Evolutionary conservation across 2,888 invertebrate species (phyloP), one percentile per base, ranked within the genome.

Genomic region (Bhutanitis thaidina): DNA sequence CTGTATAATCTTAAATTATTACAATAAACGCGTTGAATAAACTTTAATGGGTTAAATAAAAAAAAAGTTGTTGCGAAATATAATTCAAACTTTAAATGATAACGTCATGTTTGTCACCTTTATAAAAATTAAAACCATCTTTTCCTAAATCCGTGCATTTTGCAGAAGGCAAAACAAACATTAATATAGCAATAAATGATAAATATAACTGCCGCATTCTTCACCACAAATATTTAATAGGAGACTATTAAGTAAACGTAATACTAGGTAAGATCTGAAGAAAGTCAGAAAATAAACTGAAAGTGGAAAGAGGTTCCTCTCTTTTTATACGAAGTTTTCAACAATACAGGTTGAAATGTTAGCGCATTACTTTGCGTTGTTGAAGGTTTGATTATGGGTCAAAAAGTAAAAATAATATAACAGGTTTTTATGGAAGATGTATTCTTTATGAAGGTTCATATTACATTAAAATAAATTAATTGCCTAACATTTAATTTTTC

Each of bases 51-150:
- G n/a, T n/a, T n/a, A n/a, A n/a, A n/a, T n/a, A n/a, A n/a, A n/a
- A n/a, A n/a, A n/a, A n/a, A n/a, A n/a, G n/a, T n/a, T n/a, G n/a
- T n/a, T n/a, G n/a, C n/a, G n/a, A n/a, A n/a, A n/a, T n/a, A n/a
- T n/a, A n/a, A n/a, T n/a, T 20, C 20, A 20, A 3, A 5, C 20
- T 20, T 3, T 20, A 43, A 34, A 29, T 2, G 3, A 46, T 9
- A 9, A n/a, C 2, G 3, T 7, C n/a, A n/a, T n/a, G n/a, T n/a
- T n/a, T n/a, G 3, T n/a, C 3, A 87, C 88, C 88, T 85, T 88
- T 88, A 61, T 87, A 87, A 60, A 77, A 83, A 70, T 87, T 88
- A 67, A 86, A 85, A 54, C 84, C 87, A 54, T 86, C 85, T 58
- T 78, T 84, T 35, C 78, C 79, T 38, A 76, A 59, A 40, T 82